A percentile compares a stretch with the other conserved stretches of the same genome.
Conservation (phyloP, 1,140 invertebrate species). For the Sminthurides bifidus region DNA sequence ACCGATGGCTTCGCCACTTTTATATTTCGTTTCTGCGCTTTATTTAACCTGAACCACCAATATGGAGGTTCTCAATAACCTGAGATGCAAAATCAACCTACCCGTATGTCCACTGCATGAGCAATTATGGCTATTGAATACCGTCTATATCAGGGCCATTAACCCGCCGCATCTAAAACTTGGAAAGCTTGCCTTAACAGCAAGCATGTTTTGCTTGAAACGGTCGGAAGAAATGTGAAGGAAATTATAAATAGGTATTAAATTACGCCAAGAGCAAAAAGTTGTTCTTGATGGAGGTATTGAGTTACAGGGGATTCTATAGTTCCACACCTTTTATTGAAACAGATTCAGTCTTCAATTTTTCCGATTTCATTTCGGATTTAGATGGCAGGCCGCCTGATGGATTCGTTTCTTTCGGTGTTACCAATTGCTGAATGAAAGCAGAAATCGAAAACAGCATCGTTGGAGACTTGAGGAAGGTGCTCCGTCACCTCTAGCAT, state of each 20-base stretch:
- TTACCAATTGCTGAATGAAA: slow-evolving; percentile 36
- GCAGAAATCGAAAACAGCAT: slow-evolving; percentile 32
- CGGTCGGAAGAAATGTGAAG: slow-evolving; percentile 38
- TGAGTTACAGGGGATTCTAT: neutral
- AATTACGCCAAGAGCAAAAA: slow-evolving; percentile 35
- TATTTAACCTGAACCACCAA: neutral
- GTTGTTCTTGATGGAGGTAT: slow-evolving; percentile 41
- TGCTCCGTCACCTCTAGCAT: slow-evolving; percentile 49
- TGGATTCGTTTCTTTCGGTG: slow-evolving; percentile 43
- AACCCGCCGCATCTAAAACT: slow-evolving; percentile 38
- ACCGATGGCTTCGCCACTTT: too few relatives aligned
- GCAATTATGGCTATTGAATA: slow-evolving; percentile 33
- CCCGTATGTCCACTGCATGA: neutral
- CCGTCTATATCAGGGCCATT: slow-evolving; percentile 42
- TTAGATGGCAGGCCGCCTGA: too few relatives aligned
- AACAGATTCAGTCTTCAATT: neutral
- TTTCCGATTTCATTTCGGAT: slow-evolving; percentile 34
- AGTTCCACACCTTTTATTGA: neutral
- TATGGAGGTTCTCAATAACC: too few relatives aligned
- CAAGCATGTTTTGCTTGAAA: slow-evolving; percentile 45
- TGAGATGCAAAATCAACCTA: neutral
- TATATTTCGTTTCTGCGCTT: too few relatives aligned
- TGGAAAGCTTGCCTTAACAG: slow-evolving; percentile 39
- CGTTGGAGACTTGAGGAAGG: slow-evolving; percentile 38
- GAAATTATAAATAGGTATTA: slow-evolving; percentile 34